A percentile compares a stretch with the other conserved stretches of the same genome.
These are phyloP conservation scores for Solea solea DNA, from an alignment of 2,113 vertebrate species.

Conservation along the genomic window DNA sequence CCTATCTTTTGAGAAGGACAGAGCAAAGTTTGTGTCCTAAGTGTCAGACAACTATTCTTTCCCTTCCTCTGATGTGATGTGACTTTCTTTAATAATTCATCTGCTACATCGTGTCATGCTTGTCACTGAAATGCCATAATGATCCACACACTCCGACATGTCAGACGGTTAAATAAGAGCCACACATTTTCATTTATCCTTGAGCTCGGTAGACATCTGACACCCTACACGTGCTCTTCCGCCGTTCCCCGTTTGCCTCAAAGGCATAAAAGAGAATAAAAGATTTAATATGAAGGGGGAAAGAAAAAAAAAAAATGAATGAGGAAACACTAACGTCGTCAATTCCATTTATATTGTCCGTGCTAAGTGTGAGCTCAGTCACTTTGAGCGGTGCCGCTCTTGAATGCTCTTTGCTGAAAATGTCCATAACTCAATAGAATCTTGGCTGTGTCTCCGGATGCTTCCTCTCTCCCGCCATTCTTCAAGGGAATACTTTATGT, in stretches of 20 bases:
- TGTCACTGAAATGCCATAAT: slow-evolving; percentile 54
- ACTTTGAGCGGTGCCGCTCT: slow-evolving; percentile 57
- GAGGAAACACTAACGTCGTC: slow-evolving; percentile 54
- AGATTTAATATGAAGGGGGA: slow-evolving; percentile 25
- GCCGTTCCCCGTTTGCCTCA: slow-evolving; percentile 14
- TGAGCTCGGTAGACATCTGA: slow-evolving; percentile 23
- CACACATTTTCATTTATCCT: slow-evolving; percentile 22
- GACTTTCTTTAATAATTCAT: slow-evolving; percentile 61
- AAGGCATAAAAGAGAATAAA: slow-evolving; percentile 34
- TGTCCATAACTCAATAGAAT: slow-evolving; percentile 68
- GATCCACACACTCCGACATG: slow-evolving; percentile 47
- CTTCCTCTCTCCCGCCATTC: slow-evolving; percentile 50
- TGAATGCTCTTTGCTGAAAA: slow-evolving; percentile 61
- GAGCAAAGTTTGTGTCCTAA: slow-evolving; percentile 41
- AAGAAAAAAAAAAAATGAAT: slow-evolving; percentile 15
- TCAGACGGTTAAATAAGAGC: slow-evolving; percentile 55
- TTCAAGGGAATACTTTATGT: slow-evolving; percentile 62
- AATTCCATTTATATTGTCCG: slow-evolving; percentile 55
- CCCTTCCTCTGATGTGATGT: slow-evolving; percentile 45
- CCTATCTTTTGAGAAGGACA: slow-evolving; percentile 1
- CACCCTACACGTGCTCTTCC: slow-evolving; percentile 33
- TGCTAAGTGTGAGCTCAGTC: slow-evolving; percentile 61
- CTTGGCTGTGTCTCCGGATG: slow-evolving; percentile 60
- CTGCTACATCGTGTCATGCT: slow-evolving; percentile 58
- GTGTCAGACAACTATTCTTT: slow-evolving; percentile 42